Conservation (phyloP, 2,888 invertebrate genomes). For the Danaus chrysippus region DNA sequence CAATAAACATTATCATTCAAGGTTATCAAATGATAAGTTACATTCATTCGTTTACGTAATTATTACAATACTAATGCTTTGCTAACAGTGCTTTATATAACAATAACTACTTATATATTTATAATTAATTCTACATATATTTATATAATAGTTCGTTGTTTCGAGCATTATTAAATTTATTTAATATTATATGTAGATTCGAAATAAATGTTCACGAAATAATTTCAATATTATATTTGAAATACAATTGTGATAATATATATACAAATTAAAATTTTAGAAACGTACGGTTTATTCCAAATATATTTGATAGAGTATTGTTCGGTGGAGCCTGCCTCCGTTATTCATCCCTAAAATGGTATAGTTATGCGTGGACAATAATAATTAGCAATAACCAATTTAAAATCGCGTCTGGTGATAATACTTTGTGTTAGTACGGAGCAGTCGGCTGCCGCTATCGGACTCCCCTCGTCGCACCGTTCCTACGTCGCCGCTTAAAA, state of each 20-base stretch:
- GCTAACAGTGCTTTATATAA: not conserved
- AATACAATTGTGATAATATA: not conserved
- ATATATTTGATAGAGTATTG: conserved; percentile 56
- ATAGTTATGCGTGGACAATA: conserved; percentile 62
- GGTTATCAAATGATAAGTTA: conserved; percentile 26
- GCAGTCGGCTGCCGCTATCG: conserved; percentile 53
- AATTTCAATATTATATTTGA: not conserved
- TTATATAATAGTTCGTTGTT: too few relatives aligned
- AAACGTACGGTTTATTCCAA: conserved; percentile 46
- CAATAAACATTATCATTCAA: conserved; percentile 25
- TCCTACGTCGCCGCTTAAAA: conserved; percentile 76
- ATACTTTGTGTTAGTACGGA: conserved; percentile 54
- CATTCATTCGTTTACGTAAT: conserved; percentile 25
- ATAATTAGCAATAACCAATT: conserved; percentile 68
- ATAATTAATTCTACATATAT: too few relatives aligned
- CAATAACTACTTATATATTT: not conserved
- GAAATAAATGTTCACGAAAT: too few relatives aligned
- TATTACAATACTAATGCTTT: conserved; percentile 5
- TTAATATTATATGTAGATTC: too few relatives aligned
- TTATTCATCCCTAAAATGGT: conserved; percentile 67
- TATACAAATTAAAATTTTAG: conserved; percentile 40
- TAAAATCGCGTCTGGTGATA: conserved; percentile 62
- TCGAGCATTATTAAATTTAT: too few relatives aligned
- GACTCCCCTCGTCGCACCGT: conserved; percentile 67
- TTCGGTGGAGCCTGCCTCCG: conserved; percentile 60